phyloP scores from a whole-genome alignment of 2,113 vertebrate genomes.

The Actenoides lindsayi region DNA sequence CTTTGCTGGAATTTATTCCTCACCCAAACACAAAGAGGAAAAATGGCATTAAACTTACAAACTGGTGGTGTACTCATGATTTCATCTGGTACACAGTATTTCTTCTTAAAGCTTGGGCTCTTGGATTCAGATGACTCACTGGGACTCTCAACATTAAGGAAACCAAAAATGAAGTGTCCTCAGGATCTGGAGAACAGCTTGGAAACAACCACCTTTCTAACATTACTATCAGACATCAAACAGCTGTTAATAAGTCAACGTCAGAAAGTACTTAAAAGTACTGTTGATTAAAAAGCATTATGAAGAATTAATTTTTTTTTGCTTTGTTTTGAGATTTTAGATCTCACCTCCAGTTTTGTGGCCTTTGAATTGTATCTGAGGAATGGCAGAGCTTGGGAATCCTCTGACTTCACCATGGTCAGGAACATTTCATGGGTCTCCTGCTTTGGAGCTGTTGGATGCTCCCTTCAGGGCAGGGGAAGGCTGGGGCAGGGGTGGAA shows the following conservation, averaged over 20 bases:
- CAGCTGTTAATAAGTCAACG: background rate
- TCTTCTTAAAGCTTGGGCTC: background rate
- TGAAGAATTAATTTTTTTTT: background rate
- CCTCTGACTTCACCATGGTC: background rate
- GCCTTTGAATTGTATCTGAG: background rate
- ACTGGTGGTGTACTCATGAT: background rate
- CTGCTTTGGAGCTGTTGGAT: fast-evolving
- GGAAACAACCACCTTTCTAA: background rate
- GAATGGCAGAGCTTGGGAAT: background rate
- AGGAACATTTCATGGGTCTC: background rate
- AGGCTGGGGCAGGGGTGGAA: background rate
- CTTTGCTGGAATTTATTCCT: background rate
- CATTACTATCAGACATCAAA: background rate
- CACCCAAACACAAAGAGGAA: background rate
- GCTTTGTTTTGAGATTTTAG: background rate
- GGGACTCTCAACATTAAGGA: background rate
- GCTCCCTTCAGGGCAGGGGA: background rate
- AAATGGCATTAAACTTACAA: background rate
- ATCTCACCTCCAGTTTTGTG: background rate
- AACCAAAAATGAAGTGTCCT: background rate
- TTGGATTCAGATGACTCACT: background rate
- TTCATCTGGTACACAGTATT: background rate
- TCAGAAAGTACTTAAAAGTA: background rate
- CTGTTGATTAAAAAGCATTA: background rate
- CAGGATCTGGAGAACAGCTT: background rate